Evolutionary conservation across 1,140 invertebrate genomes (phyloP).

Genomic region (Trichogramma pretiosum): DNA sequence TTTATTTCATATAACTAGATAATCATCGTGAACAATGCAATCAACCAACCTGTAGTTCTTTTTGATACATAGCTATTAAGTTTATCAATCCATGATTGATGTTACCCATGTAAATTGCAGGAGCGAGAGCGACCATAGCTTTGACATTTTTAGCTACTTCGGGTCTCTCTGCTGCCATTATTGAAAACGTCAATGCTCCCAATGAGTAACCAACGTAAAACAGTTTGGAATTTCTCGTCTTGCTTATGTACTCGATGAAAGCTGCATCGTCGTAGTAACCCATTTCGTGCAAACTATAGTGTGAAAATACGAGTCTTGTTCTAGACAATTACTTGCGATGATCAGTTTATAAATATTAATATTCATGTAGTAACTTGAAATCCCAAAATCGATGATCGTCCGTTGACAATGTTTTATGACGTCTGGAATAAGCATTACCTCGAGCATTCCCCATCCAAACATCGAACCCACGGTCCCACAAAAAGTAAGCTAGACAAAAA

Average conservation of each 20-base stretch:
- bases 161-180: conserved; percentile 43
- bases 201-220: conserved; percentile 55
- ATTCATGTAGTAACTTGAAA: no score
- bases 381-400: conserved; percentile 61
- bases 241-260: conserved; percentile 52
- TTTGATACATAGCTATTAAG: conserved; percentile 22
- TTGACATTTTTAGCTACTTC: conserved; percentile 47
- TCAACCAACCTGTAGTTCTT: conserved; percentile 23
- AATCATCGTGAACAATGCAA: neutral
- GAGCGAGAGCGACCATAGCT: conserved; percentile 33
- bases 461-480: conserved; percentile 65
- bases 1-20: neutral
- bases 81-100: conserved; percentile 29
- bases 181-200: conserved; percentile 48
- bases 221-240: conserved; percentile 43
- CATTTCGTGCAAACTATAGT: conserved; percentile 57
- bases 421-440: conserved; percentile 55
- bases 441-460: conserved; percentile 67
- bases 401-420: conserved; percentile 28
- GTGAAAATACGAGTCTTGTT: no score
- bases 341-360: no score
- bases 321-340: no score
- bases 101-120: conserved; percentile 38
- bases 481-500: conserved; percentile 50
- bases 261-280: conserved; percentile 55